Evolutionary conservation across 1,140 invertebrate genomes (phyloP), one percentile per base, ranked within the genome.

Genomic region (Campoletis sonorensis): DNA sequence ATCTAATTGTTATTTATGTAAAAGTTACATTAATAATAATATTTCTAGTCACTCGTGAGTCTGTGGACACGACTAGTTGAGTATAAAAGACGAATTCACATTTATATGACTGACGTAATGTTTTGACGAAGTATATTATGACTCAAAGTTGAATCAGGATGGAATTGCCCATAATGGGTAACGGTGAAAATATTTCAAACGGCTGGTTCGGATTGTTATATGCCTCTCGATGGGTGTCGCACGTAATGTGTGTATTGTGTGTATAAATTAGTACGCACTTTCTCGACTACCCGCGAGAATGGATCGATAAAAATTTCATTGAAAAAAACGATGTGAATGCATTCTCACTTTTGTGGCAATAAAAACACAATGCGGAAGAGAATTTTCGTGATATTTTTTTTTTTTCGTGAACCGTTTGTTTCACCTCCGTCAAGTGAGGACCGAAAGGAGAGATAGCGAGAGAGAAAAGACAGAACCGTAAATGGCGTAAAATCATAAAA

Each of bases 401-500:
- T 23, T 51, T 78, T 61, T 33, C 7, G 23, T 33, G 18, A 26
- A 26, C 71, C 23, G 61, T 26, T 67, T 27, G 61, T 67, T 67
- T 27, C 61, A 26, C 23, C 18, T 21, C 21, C 61, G 27, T 16
- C 30, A 33, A 73, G 11, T 58, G 21, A 26, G 16, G 3, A 27
- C 27, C 7, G 71, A 33, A 33, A 33, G 30, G 30, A 33, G 71
- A 73, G 71, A 45, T 15, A 40, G 33, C 45, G 71, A 73, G 33
- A 18, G 61, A 79, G 75, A 33, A 33, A 18, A 16, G 37, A 58
- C 23, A 27, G 18, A 67, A 79, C 58, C 26, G 61, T 67, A 79
- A 79, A 67, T 49, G 77, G 77, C 77, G 58, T 67, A 79, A 70
- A 45, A 79, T 23, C 72, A 76, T 76, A 76, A 58, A 76, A 76